Conservation (phyloP, 1,140 invertebrate genomes). For the Heterodera carotae region DNA sequence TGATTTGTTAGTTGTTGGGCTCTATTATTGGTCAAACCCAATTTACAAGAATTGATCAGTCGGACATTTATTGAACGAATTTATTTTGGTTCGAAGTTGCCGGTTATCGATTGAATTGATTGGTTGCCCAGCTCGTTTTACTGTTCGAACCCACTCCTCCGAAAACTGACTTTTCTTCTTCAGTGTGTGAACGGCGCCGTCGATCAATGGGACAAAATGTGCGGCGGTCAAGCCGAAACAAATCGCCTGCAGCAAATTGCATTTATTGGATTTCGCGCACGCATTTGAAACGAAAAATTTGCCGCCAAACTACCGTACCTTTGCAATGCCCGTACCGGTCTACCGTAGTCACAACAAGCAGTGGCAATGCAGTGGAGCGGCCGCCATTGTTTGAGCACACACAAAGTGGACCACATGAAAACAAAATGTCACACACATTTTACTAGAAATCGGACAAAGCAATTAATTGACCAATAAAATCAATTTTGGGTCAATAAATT, state of each 20-base stretch:
- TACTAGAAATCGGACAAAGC: not conserved
- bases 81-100: no score
- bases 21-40: no score
- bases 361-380: constrained; percentile 16
- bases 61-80: no score
- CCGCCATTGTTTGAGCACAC: constrained; percentile 27
- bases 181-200: constrained; percentile 9
- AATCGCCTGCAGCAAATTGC: constrained; percentile 28
- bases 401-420: constrained; percentile 19
- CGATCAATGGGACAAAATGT: constrained; percentile 30
- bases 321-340: constrained; percentile 41
- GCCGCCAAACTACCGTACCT: constrained; percentile 34
- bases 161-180: constrained; percentile 17
- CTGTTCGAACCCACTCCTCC: not conserved
- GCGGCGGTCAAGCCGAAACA: constrained; percentile 38
- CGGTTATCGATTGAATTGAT: no score
- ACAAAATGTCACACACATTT: not conserved
- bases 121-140: not conserved
- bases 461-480: no score
- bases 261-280: constrained; percentile 4
- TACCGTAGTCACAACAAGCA: constrained; percentile 32
- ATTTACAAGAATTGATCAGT: no score
- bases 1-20: no score
- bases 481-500: not conserved
- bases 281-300: no score